Evolutionary conservation across 2,113 vertebrate genomes (phyloP), one percentile per base, ranked within the genome.

Genomic region (Melozone crissalis): DNA sequence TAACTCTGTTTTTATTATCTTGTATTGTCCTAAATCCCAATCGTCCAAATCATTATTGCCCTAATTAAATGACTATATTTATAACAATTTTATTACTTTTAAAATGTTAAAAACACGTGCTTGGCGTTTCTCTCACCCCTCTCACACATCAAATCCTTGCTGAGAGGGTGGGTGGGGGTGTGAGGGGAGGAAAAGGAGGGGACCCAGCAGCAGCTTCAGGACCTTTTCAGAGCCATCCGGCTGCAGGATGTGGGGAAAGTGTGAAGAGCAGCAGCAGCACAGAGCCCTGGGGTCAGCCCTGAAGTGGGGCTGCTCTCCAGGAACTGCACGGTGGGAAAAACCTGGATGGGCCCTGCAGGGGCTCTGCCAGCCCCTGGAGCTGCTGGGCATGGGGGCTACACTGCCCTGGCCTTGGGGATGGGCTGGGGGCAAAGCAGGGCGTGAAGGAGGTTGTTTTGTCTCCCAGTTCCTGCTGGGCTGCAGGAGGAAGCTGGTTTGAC

Each of bases 271-370:
- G 46, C 41, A 35, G 14, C 0, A 1, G 84, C 1, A 0, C 2
- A 0, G 43, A 33, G 52, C 52, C 3, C 13, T 0, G 2, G 47
- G 71, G 37, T 39, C 72, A 67, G 52, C 52, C 21, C 58, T 9
- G 9, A 3, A 2, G 24, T 15, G 83, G 1, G 8, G 75, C 51
- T 11, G 28, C 47, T 81, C 31, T 49, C 21, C 4, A 19, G 54
- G 52, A 13, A 57, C 58, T 41, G 7, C 0, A 0, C 11, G 12
- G 15, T 35, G 54, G 51, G n/a, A 0, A 3, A 67, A 47, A 13
- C 2, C 5, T 2, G 3, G 8, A 1, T 0, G 2, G 39, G 18
- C 1, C 3, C 10, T 6, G 13, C 1, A 1, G 12, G 75, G 16
- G 7, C 31, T 63, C 27, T 57, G 49, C 52, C 47, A 59, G 23